Evolutionary conservation across 2,797 vertebrate genomes (phyloP), one percentile per base, ranked within the genome.

Genomic region (Danio aesculapii): DNA sequence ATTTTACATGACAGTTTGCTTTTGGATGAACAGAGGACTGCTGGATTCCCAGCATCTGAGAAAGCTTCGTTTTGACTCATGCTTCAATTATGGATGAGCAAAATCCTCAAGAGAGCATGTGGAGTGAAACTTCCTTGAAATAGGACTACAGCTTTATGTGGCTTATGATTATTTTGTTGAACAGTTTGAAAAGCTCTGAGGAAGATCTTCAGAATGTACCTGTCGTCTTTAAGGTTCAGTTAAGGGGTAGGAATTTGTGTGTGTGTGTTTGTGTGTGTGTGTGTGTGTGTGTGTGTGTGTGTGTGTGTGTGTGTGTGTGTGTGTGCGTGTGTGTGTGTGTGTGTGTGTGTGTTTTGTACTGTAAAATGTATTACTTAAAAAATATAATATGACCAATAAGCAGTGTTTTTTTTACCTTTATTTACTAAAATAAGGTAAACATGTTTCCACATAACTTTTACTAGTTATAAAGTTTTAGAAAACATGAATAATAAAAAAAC

Each of bases 1-100:
- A 77, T 77, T 77, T 67, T 39, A 58, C 19, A 58, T 39, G 43
- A 11, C 75, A 58, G 52, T 77, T 77, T 77, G 63, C 39, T 77
- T 68, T 30, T 4, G 10, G 52, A 41, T 17, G 6, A 68, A 49
- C 43, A 49, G 19, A 19, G 64, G 30, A 59, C 64, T 49, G 62
- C 11, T 49, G 19, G 61, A 77, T 58, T 70, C 50, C 75, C 19
- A 13, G 61, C 30, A 10, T 66, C 46, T 67, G 16, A 78, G 57
- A 76, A 82, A 64, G 49, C 59, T 11, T 68, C n/a, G 30, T 78
- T 57, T 75, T 78, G 61, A 77, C 52, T 72, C 41, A 10, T 14
- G 68, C 13, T 78, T 78, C 57, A 83, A 78, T 78, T 59, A 78
- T 61, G 52, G 46, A 83, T 78, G 75, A 74, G 75, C 58, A 47